Evolutionary conservation across 2,888 invertebrate genomes (phyloP).

Genomic region (Conus canariensis): DNA sequence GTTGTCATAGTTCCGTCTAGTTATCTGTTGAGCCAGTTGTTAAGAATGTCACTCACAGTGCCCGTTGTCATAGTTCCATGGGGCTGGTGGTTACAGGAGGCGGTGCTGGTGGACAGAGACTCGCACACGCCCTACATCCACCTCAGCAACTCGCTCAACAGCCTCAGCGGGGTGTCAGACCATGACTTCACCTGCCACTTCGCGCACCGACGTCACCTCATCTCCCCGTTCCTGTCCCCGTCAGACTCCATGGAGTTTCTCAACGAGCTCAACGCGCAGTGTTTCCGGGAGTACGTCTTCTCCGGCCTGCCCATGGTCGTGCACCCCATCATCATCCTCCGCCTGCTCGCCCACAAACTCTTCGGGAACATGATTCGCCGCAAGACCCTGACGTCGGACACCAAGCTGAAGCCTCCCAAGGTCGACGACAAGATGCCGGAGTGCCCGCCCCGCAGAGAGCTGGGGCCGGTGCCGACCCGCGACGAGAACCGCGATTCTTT

Average conservation of each 20-base stretch:
- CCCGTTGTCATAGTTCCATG: no score
- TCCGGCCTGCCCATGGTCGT: slow-evolving; percentile 80
- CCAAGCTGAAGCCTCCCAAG: slow-evolving; percentile 62
- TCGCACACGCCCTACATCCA: slow-evolving; percentile 61
- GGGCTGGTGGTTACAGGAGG: slow-evolving; percentile 61
- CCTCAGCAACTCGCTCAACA: slow-evolving; percentile 62
- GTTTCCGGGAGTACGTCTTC: slow-evolving; percentile 73
- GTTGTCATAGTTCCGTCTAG: no score
- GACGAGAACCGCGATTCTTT: slow-evolving; percentile 45
- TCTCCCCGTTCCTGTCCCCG: slow-evolving; percentile 68
- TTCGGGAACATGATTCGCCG: slow-evolving; percentile 81
- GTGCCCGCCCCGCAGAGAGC: slow-evolving; percentile 62
- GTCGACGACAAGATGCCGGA: slow-evolving; percentile 66
- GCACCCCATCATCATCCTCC: slow-evolving; percentile 82
- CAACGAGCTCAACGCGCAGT: slow-evolving; percentile 60
- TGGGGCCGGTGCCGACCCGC: background rate
- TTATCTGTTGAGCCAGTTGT: no score
- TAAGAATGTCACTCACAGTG: no score
- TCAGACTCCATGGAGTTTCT: slow-evolving; percentile 69
- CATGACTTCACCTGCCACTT: slow-evolving; percentile 30
- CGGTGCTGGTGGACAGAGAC: slow-evolving; percentile 64
- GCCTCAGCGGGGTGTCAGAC: slow-evolving; percentile 54
- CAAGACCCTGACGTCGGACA: slow-evolving; percentile 69
- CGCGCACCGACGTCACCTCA: slow-evolving; percentile 39
- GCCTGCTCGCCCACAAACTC: slow-evolving; percentile 82